A percentile compares a stretch with the other conserved stretches of the same genome.
These are phyloP conservation scores for Channallabes apus DNA, from an alignment of 2,797 vertebrate species.

Conservation along the genomic window DNA sequence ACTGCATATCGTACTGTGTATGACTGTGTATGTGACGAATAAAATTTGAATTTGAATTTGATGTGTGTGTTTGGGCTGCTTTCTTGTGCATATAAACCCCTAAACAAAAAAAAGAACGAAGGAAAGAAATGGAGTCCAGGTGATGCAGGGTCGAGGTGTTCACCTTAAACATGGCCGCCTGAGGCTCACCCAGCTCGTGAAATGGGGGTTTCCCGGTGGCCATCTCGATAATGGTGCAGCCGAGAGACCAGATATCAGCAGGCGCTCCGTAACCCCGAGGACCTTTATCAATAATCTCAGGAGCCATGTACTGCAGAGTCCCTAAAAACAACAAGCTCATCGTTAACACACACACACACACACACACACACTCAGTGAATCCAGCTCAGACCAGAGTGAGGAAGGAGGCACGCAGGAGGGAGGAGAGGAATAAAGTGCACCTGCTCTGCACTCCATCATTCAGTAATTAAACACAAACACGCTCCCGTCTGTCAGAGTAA, in stretches of 20 bases:
- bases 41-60: too few species aligned
- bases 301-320: constrained; percentile 98
- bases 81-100: neutral
- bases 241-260: constrained; percentile 97
- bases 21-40: too few species aligned
- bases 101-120: neutral
- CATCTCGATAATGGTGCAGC: constrained; percentile 99
- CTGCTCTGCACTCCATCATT: constrained; percentile 44
- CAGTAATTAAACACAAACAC: constrained; percentile 76
- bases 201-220: constrained; percentile 96
- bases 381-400: neutral
- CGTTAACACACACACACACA: neutral
- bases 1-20: too few species aligned
- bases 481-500: constrained; percentile 68
- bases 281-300: constrained; percentile 98
- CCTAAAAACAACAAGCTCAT: constrained; percentile 68
- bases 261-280: constrained; percentile 95
- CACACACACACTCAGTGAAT: neutral
- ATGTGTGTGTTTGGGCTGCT: neutral
- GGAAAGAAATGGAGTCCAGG: neutral
- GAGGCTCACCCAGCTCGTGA: constrained; percentile 95
- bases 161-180: constrained; percentile 99
- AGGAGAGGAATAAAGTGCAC: constrained; percentile 37
- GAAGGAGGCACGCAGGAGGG: neutral
- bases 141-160: constrained; percentile 14